These are phyloP conservation scores for Protonemura montana DNA, from an alignment of 2,888 invertebrate species.

Conservation along the genomic window DNA sequence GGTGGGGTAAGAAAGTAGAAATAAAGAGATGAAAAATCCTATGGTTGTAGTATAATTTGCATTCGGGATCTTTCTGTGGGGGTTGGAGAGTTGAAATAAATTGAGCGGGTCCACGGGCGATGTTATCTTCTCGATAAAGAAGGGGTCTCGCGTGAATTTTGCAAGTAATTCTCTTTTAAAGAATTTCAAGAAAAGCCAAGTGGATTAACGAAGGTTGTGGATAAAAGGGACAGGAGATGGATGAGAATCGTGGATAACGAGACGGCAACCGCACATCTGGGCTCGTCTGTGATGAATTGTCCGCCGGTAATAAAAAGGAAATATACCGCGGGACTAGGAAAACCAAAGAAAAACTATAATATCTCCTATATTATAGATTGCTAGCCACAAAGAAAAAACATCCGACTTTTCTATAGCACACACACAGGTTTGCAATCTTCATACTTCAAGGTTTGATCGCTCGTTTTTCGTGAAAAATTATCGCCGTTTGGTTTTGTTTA, in stretches of 20 bases:
- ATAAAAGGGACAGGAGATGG: neutral
- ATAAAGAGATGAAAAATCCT: neutral
- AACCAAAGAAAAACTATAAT: neutral
- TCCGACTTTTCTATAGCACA: too few relatives aligned
- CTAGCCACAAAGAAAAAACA: neutral
- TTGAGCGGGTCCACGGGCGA: neutral
- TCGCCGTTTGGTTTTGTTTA: neutral
- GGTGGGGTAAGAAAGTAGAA: neutral
- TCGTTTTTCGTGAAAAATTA: neutral
- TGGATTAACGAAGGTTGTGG: neutral
- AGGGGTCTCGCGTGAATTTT: neutral
- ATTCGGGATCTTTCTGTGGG: neutral
- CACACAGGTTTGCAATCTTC: neutral
- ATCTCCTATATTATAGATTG: neutral
- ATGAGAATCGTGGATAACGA: neutral
- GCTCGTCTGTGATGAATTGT: neutral
- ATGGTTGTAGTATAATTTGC: neutral
- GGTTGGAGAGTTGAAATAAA: neutral
- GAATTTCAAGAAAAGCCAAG: neutral
- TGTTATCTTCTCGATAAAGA: neutral
- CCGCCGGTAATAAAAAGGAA: neutral
- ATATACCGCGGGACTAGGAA: neutral
- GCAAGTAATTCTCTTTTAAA: slow-evolving; percentile 12
- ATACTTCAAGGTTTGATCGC: neutral
- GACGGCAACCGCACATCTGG: neutral